A percentile compares a stretch with the other conserved stretches of the same genome.
These are phyloP conservation scores for Ectemnius lituratus DNA, from an alignment of 2,888 invertebrate species.

Conservation along the genomic window DNA sequence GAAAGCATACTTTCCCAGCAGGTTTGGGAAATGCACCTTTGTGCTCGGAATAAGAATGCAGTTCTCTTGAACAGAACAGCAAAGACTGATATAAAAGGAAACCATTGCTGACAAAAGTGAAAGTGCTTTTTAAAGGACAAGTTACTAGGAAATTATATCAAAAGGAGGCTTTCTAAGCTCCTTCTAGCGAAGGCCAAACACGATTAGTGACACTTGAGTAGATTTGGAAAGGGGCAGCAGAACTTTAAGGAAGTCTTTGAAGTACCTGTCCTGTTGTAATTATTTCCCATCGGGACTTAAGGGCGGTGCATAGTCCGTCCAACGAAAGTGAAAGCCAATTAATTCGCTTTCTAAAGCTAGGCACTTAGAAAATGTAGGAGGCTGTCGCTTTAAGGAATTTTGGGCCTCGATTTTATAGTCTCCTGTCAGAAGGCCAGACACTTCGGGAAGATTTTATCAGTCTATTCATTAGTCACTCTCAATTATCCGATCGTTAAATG, in stretches of 20 bases:
- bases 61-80: background rate
- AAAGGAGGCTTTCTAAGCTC: conserved; percentile 24
- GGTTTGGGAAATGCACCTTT: background rate
- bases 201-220: conserved; percentile 42
- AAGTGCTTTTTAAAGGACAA: conserved; percentile 38
- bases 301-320: too few species aligned
- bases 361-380: conserved; percentile 19
- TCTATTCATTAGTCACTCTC: background rate
- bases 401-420: background rate
- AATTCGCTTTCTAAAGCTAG: conserved; percentile 22
- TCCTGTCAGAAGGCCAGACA: background rate
- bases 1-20: conserved; percentile 8
- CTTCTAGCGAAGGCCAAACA: conserved; percentile 21
- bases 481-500: background rate
- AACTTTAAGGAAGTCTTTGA: conserved; percentile 15
- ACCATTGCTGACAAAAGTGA: conserved; percentile 27
- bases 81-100: background rate
- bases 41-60: background rate
- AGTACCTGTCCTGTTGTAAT: background rate
- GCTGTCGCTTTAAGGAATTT: background rate
- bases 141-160: conserved; percentile 44
- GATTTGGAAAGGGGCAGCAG: conserved; percentile 26
- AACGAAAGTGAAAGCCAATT: conserved; percentile 42
- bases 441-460: background rate
- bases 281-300: background rate